A percentile compares a stretch with the other conserved stretches of the same genome.
phyloP scores from a whole-genome alignment of 1,140 invertebrate genomes.

The Asobara japonica region DNA sequence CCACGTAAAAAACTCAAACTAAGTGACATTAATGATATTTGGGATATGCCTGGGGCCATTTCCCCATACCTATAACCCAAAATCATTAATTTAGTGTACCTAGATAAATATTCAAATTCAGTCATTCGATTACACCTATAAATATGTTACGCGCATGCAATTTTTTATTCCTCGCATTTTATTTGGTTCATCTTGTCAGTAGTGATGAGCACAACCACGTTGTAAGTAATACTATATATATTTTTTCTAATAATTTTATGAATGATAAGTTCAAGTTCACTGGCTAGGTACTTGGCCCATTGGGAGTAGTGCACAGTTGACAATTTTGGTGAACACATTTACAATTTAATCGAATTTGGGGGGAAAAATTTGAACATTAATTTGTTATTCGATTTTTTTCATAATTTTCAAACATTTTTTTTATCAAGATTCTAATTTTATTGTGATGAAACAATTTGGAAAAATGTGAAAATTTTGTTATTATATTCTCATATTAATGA shows the following conservation, averaged over 20 bases:
- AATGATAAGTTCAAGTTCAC: no score
- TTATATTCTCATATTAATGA: no score
- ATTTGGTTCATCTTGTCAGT: conserved; percentile 50
- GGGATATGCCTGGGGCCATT: not conserved
- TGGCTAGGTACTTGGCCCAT: no score
- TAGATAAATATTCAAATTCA: not conserved
- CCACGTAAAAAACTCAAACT: not conserved
- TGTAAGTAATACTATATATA: conserved; percentile 61
- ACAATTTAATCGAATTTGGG: no score
- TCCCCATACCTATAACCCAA: not conserved
- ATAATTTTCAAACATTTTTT: conserved; percentile 16
- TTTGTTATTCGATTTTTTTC: conserved; percentile 32
- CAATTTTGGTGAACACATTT: no score
- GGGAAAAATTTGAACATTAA: no score
- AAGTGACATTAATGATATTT: not conserved
- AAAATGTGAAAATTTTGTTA: no score
- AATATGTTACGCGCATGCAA: conserved; percentile 50
- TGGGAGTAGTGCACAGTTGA: no score
- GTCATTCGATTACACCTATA: conserved; percentile 24
- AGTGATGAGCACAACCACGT: conserved; percentile 72
- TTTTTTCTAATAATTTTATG: not conserved
- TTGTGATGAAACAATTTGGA: no score
- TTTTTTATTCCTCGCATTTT: conserved; percentile 50
- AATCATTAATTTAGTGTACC: not conserved
- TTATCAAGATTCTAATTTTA: no score